phyloP scores from a whole-genome alignment of 1,140 invertebrate species.

The Heliconius hermathena region DNA sequence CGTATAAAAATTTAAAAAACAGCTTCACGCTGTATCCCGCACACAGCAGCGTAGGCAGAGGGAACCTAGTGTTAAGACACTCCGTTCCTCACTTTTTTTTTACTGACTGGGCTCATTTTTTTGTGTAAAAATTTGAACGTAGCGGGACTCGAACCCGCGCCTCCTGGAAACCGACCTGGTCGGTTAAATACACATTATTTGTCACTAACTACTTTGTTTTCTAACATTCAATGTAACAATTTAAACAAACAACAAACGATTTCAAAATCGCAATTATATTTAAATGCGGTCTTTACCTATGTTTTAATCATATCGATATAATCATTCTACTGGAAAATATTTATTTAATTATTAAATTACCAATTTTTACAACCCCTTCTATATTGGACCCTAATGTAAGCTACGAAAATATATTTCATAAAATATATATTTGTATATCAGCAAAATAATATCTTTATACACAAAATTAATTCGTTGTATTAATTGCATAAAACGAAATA shows the following conservation, averaged over 20 bases:
- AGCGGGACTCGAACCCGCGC: too few relatives aligned
- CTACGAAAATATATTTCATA: conserved; percentile 46
- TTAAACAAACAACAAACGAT: neutral
- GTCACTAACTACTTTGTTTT: too few relatives aligned
- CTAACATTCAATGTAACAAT: neutral
- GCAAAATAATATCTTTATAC: conserved; percentile 75
- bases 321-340: neutral
- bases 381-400: conserved; percentile 38
- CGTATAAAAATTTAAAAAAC: too few relatives aligned
- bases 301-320: conserved; percentile 10
- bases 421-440: conserved; percentile 55
- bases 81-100: too few relatives aligned
- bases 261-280: neutral
- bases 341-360: neutral
- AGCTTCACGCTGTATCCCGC: too few relatives aligned
- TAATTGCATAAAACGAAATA: conserved; percentile 72
- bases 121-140: too few relatives aligned
- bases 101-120: too few relatives aligned
- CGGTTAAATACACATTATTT: too few relatives aligned
- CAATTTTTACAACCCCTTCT: conserved; percentile 18
- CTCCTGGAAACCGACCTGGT: too few relatives aligned
- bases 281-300: neutral
- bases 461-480: conserved; percentile 72
- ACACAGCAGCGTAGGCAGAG: too few relatives aligned
- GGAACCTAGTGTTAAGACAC: too few relatives aligned